Percentiles rank a stretch among this genome's conserved stretches.
Evolutionary conservation across 2,888 invertebrate species (phyloP).

Genomic region (Ormyrus rosae): DNA sequence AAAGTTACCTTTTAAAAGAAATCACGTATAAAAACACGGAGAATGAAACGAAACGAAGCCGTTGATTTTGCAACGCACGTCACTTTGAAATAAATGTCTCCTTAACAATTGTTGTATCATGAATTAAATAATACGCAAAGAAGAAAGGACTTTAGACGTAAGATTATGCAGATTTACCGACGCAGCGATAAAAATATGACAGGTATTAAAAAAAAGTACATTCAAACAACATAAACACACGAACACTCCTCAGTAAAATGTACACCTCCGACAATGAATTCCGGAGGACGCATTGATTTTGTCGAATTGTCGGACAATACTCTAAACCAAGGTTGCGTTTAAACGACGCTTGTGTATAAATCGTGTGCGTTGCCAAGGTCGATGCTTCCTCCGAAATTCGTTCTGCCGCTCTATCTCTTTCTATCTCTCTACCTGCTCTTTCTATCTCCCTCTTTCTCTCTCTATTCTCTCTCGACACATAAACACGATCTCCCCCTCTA

Average conservation of each 20-base stretch:
- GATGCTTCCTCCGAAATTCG: conserved; percentile 47
- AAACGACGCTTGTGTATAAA: conserved; percentile 50
- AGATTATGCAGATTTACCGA: conserved; percentile 50
- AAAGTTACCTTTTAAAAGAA: not conserved
- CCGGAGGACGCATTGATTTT: conserved; percentile 49
- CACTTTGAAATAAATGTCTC: conserved; percentile 53
- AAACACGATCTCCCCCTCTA: conserved; percentile 1
- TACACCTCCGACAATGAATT: conserved; percentile 38
- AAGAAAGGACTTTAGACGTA: conserved; percentile 59
- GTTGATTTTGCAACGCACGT: conserved; percentile 35
- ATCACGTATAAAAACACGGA: conserved; percentile 20
- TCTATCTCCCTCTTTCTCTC: conserved; percentile 22
- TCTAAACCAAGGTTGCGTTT: conserved; percentile 44
- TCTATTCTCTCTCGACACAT: not conserved
- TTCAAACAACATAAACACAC: conserved; percentile 8
- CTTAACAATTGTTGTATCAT: conserved; percentile 66
- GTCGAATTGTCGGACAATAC: conserved; percentile 43
- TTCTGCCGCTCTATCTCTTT: conserved; percentile 9
- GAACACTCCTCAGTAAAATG: conserved; percentile 32
- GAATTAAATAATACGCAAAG: conserved; percentile 61
- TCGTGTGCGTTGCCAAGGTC: conserved; percentile 29
- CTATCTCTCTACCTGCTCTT: not conserved
- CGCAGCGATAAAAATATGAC: conserved; percentile 37
- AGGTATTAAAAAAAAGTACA: not conserved
- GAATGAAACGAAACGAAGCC: conserved; percentile 20